These are phyloP conservation scores for Trichonephila clavipes DNA, from an alignment of 1,140 invertebrate genomes.

Conservation along the genomic window DNA sequence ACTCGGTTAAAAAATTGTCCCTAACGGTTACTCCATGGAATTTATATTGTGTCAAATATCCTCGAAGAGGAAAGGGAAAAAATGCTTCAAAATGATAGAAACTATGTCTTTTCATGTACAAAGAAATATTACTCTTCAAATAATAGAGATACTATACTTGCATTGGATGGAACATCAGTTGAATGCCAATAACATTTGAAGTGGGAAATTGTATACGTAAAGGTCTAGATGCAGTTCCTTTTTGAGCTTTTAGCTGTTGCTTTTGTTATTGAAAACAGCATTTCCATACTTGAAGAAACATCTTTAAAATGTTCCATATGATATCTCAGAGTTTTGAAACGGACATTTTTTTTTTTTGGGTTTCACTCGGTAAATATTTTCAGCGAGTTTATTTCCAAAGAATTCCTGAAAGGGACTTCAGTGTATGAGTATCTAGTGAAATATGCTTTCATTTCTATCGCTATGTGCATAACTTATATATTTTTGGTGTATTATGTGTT, in stretches of 20 bases:
- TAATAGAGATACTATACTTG: constrained; percentile 16
- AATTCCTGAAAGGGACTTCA: neutral
- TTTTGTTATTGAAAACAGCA: constrained; percentile 13
- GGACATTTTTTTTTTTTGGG: neutral
- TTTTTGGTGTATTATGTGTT: neutral
- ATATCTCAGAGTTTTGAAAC: constrained; percentile 13
- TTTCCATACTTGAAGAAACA: constrained; percentile 23
- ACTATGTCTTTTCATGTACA: neutral
- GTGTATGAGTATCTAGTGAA: neutral
- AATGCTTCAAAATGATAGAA: neutral
- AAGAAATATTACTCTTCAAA: constrained; percentile 3
- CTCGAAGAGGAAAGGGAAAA: neutral
- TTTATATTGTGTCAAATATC: neutral
- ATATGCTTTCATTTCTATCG: neutral
- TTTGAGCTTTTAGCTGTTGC: neutral
- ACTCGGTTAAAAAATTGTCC: no score
- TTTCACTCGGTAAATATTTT: constrained; percentile 42
- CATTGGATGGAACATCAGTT: constrained; percentile 14
- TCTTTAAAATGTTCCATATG: constrained; percentile 16
- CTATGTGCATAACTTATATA: neutral
- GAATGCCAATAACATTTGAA: constrained; percentile 42
- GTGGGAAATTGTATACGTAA: constrained; percentile 25
- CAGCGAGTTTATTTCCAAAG: constrained; percentile 20
- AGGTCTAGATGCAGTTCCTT: neutral
- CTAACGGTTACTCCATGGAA: no score